A percentile compares a stretch with the other conserved stretches of the same genome.
Evolutionary conservation across 2,888 invertebrate genomes (phyloP).

Genomic region (Anodontia alba): DNA sequence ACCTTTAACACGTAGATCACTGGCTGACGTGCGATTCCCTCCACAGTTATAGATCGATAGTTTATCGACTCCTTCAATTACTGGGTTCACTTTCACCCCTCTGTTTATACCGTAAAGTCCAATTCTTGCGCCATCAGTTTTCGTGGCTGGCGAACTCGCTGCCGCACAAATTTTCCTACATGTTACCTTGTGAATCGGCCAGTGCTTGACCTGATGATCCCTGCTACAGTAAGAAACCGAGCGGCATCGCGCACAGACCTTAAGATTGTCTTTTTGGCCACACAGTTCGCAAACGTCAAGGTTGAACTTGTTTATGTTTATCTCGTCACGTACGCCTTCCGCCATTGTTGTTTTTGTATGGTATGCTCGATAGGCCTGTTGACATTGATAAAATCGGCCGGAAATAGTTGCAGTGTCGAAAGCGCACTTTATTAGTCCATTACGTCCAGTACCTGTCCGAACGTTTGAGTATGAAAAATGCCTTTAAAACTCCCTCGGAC

Average conservation of each 20-base stretch:
- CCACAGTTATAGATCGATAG: conserved; percentile 1
- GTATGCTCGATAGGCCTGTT: not conserved
- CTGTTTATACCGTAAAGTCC: not conserved
- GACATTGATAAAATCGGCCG: not conserved
- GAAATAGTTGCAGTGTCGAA: too few species aligned
- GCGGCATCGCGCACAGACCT: conserved; percentile 79
- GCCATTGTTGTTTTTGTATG: conserved; percentile 32
- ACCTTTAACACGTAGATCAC: conserved; percentile 15
- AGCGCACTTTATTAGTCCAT: too few species aligned
- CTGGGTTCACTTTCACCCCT: conserved; percentile 4
- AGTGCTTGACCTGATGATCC: conserved; percentile 80
- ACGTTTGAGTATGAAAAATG: too few species aligned
- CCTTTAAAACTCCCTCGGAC: too few species aligned
- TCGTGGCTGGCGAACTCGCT: not conserved
- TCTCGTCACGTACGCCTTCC: conserved; percentile 66
- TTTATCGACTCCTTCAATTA: conserved; percentile 14
- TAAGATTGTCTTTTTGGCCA: conserved; percentile 75
- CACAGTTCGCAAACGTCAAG: conserved; percentile 75
- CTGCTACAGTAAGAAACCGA: conserved; percentile 80
- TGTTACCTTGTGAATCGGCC: conserved; percentile 71
- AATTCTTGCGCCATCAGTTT: not conserved
- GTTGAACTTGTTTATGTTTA: conserved; percentile 48
- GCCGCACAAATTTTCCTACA: not conserved
- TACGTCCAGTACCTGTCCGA: too few species aligned
- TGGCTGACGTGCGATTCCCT: conserved; percentile 12